Evolutionary conservation across 2,113 vertebrate species (phyloP).

Genomic region (Hiodon tergisus): DNA sequence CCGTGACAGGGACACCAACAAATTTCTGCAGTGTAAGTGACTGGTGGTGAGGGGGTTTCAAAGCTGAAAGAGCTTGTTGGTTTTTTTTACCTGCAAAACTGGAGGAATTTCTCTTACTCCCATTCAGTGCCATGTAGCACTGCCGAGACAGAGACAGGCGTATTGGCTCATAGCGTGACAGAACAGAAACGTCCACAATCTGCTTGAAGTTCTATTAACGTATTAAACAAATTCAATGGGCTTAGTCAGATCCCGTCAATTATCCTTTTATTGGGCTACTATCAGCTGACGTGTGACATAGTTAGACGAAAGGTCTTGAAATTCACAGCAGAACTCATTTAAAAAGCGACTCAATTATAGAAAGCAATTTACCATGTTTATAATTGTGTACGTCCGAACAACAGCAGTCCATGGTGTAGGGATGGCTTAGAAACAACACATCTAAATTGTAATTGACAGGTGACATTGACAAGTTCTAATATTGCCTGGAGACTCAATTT

Average conservation of each 20-base stretch:
- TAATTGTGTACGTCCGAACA: neutral
- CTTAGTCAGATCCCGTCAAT: conserved; percentile 8
- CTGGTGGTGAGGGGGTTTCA: neutral
- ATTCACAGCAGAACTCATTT: neutral
- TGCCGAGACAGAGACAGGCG: conserved; percentile 11
- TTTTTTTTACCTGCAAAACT: conserved; percentile 12
- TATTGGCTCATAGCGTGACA: conserved; percentile 17
- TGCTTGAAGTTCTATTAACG: neutral
- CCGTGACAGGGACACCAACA: too few species aligned
- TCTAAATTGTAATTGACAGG: too few species aligned
- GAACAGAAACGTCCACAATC: conserved; percentile 4
- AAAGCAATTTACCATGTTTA: too few species aligned
- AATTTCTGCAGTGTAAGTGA: too few species aligned
- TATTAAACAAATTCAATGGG: neutral
- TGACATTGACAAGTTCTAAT: too few species aligned
- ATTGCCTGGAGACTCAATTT: too few species aligned
- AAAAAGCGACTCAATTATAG: conserved; percentile 14
- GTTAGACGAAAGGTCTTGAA: conserved; percentile 20
- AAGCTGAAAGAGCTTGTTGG: neutral
- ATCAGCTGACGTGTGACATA: conserved; percentile 29
- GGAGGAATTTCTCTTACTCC: neutral
- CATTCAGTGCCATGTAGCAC: conserved; percentile 1
- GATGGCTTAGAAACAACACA: too few species aligned
- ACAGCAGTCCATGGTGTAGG: neutral
- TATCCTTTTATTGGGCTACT: conserved; percentile 25